Evolutionary conservation across 2,113 vertebrate genomes (phyloP).

Genomic region (Plecturocebus donacophilus): DNA sequence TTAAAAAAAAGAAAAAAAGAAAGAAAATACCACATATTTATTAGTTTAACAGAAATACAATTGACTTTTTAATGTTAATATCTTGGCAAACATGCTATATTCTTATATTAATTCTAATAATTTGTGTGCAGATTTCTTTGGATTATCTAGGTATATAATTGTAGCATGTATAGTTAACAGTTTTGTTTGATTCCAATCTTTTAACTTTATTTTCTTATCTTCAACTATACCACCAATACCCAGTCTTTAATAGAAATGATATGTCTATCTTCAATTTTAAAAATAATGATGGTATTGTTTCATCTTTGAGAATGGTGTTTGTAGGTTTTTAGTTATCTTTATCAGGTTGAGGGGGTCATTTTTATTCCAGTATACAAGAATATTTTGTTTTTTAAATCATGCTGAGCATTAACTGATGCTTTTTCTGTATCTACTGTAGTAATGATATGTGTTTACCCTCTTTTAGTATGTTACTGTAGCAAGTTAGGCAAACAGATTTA

Average conservation of each 20-base stretch:
- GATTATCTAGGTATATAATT: conserved; percentile 33
- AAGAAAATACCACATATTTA: not conserved
- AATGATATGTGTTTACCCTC: not conserved
- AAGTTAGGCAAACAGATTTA: conserved; percentile 37
- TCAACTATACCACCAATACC: not conserved
- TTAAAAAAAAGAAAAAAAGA: too few relatives aligned
- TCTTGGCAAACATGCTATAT: not conserved
- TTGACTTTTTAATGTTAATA: not conserved
- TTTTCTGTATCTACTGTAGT: not conserved
- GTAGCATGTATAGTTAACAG: not conserved
- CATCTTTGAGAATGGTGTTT: not conserved
- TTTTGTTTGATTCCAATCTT: conserved; percentile 14
- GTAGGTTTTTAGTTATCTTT: not conserved
- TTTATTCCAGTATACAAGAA: not conserved
- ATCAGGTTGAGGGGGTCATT: not conserved
- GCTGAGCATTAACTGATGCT: conserved; percentile 10
- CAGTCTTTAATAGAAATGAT: not conserved
- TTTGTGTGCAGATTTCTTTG: not conserved
- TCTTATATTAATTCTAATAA: conserved; percentile 40
- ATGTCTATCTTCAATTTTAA: conserved; percentile 37
- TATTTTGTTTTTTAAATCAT: conserved; percentile 51
- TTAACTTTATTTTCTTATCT: conserved; percentile 53
- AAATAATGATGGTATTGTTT: conserved; percentile 53
- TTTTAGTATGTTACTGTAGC: conserved; percentile 36
- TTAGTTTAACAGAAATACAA: not conserved